Conservation (phyloP, 2,888 invertebrate species). For the Imbricaverruca yamaguchii region DNA sequence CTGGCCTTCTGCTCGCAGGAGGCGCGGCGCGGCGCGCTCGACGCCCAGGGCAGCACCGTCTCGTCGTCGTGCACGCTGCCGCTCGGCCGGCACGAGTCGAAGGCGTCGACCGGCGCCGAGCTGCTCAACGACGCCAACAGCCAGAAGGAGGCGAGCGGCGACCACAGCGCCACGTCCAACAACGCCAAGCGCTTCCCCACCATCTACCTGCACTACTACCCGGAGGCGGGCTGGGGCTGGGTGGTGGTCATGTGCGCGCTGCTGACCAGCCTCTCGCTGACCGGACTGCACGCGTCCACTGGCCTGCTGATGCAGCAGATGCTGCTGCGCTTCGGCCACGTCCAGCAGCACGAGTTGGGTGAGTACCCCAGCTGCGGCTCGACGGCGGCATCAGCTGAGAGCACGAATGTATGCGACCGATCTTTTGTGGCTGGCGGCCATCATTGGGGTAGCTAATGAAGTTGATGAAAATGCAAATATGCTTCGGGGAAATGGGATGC, state of each 20-base stretch:
- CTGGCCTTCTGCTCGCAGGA: background rate
- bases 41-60: slow-evolving; percentile 11
- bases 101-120: background rate
- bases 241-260: slow-evolving; percentile 64
- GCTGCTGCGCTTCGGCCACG: background rate
- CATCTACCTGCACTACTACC: slow-evolving; percentile 35
- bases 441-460: no score
- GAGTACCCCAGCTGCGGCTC: background rate
- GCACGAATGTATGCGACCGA: no score
- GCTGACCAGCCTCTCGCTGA: slow-evolving; percentile 62
- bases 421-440: no score
- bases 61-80: slow-evolving; percentile 10
- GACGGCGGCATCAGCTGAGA: no score
- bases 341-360: background rate
- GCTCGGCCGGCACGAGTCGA: background rate
- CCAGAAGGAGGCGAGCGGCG: background rate
- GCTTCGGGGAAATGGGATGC: no score
- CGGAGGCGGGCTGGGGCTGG: slow-evolving; percentile 75
- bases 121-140: background rate
- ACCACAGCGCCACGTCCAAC: slow-evolving; percentile 18
- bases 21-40: background rate
- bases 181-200: slow-evolving; percentile 19
- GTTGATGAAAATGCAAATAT: no score
- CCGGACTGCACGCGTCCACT: slow-evolving; percentile 62
- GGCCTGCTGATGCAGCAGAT: slow-evolving; percentile 38